Percentiles rank a stretch among this genome's conserved stretches.
Evolutionary conservation across 2,113 vertebrate species (phyloP).

Genomic region (Pachyramphus minor): DNA sequence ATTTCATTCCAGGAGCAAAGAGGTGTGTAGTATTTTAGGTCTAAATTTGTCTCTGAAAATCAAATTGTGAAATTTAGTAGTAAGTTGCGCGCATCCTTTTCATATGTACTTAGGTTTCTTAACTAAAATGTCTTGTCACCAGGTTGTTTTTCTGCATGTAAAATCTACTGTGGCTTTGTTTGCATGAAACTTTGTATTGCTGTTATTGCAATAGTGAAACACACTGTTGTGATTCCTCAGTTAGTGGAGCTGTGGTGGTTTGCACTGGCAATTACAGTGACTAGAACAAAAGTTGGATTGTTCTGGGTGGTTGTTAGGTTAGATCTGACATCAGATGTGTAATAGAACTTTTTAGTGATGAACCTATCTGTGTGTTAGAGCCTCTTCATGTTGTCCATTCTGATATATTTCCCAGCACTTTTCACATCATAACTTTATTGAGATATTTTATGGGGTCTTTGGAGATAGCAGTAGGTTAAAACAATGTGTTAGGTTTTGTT

Average conservation of each 20-base stretch:
- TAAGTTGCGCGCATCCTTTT: not conserved
- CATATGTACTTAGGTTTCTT: rapidly evolving
- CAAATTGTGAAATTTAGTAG: not conserved
- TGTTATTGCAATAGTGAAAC: rapidly evolving
- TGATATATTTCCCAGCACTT: not conserved
- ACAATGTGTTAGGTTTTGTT: rapidly evolving
- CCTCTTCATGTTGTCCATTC: rapidly evolving
- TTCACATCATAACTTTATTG: rapidly evolving
- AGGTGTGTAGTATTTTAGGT: rapidly evolving
- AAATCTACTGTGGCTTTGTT: not conserved
- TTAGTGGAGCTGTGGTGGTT: not conserved
- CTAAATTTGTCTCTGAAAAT: not conserved
- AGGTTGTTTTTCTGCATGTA: not conserved
- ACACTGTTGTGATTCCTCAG: not conserved
- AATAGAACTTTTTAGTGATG: not conserved
- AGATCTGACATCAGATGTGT: not conserved
- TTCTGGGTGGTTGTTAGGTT: not conserved
- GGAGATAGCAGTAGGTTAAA: not conserved
- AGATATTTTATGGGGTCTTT: not conserved
- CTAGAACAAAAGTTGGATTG: not conserved
- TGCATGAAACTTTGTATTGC: not conserved
- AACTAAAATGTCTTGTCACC: rapidly evolving
- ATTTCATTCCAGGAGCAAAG: not conserved
- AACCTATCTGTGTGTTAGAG: not conserved
- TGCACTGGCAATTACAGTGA: not conserved